Base-by-base conservation (phyloP, 2,888 invertebrate species). In the Frankliniella fusca region DNA sequence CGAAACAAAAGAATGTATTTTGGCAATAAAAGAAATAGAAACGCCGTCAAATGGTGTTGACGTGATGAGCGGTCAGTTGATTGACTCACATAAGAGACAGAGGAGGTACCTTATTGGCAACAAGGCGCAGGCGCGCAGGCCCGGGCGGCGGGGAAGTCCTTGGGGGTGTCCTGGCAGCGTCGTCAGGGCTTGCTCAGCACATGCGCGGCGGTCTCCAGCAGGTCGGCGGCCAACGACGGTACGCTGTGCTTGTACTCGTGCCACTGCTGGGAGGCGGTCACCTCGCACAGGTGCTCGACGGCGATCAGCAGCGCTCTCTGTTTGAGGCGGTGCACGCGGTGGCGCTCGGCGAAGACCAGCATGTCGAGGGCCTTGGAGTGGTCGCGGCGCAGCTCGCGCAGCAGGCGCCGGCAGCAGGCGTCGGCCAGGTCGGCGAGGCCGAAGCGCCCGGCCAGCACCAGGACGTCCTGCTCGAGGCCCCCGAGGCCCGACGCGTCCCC, bases 381-480 rank as follows among this genome's bases (percentile, higher is more conserved):
- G 70, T 76, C 70, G 10, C 23, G 23, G 70, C 27, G 23, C 23
- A 76, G 70, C 70, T 9, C 23, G 23, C 23, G 9, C 27, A 76
- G 70, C 70, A 76, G 70, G 8, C 70, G 70, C 70, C 27, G 11
- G 70, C 70, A 76, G 70, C 27, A 27, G 23, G 3, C 70, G 70
- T 70, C 70, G 70, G 70, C 70, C 70, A 70, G 70, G 70, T 70
- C 70, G 70, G 70, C 23, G 8, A 70, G 70, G n/a, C 70, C 70
- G 70, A 70, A 70, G 70, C 70, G 70, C 70, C n/a, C n/a, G n/a
- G 70, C 70, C 70, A 23, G 70, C 70, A 70, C 70, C 70, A 70
- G 70, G 9, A 70, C 70, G n/a, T 70, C 70, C 23, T 11, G 20
- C 70, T 70, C 70, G 70, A 3, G 5, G 70, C 23, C 70, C 70